Evolutionary conservation across 2,888 invertebrate species (phyloP).

Genomic region (Drosophila paramelanica): DNA sequence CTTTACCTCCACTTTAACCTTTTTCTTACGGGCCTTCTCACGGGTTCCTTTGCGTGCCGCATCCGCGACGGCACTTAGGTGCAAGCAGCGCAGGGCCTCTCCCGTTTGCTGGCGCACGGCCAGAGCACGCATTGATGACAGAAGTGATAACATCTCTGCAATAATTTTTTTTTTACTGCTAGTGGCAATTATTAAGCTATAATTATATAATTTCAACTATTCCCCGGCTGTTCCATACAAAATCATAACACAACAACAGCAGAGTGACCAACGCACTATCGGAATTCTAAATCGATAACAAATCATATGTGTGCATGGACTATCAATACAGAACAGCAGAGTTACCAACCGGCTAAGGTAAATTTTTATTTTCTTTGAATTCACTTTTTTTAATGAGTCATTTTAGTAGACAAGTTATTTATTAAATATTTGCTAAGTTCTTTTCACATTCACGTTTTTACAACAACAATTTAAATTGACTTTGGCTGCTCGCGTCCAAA

Average conservation of each 20-base stretch:
- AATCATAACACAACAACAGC: slow-evolving; percentile 48
- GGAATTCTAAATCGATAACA: slow-evolving; percentile 7
- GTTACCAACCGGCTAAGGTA: too few species aligned
- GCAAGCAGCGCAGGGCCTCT: slow-evolving; percentile 84
- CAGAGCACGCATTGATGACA: slow-evolving; percentile 68
- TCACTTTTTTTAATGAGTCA: too few species aligned
- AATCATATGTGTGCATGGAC: background rate
- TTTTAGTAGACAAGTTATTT: background rate
- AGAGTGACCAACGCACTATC: slow-evolving; percentile 19
- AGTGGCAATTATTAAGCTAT: slow-evolving; percentile 10
- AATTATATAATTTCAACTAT: slow-evolving; percentile 47
- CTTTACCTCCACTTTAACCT: slow-evolving; percentile 90
- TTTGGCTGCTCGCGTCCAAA: too few species aligned
- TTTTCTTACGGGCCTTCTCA: slow-evolving; percentile 90
- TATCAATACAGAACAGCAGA: slow-evolving; percentile 1
- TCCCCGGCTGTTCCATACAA: slow-evolving; percentile 37
- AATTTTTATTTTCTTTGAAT: background rate
- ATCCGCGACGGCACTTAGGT: slow-evolving; percentile 87
- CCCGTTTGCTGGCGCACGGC: slow-evolving; percentile 63
- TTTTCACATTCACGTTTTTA: too few species aligned
- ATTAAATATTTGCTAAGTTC: too few species aligned
- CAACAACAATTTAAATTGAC: too few species aligned
- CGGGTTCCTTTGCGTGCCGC: slow-evolving; percentile 94
- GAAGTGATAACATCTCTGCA: slow-evolving; percentile 70
- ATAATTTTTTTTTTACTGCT: slow-evolving; percentile 20